A percentile compares a stretch with the other conserved stretches of the same genome.
These are phyloP conservation scores for Thunnus thynnus DNA, from an alignment of 2,113 vertebrate genomes.

Conservation along the genomic window DNA sequence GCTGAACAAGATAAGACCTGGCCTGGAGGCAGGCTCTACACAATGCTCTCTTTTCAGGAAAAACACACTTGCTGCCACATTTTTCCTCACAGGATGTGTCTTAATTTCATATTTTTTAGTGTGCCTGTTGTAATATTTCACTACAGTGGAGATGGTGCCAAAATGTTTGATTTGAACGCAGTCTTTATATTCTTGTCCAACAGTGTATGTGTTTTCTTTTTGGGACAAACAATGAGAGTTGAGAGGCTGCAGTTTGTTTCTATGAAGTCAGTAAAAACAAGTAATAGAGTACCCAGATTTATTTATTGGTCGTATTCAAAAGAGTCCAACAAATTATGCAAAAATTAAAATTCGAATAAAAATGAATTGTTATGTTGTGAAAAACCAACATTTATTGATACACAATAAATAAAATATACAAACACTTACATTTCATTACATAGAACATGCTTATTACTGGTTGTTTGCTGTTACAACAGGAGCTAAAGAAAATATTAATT, in stretches of 20 bases:
- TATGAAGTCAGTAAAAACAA: constrained; percentile 21
- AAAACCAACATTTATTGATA: too few relatives aligned
- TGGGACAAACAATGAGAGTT: neutral
- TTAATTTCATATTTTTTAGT: constrained; percentile 57
- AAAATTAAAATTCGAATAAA: neutral
- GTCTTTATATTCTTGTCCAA: neutral
- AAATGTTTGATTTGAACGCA: constrained; percentile 26
- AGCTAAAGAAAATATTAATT: neutral
- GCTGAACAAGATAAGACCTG: constrained; percentile 81
- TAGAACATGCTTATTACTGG: constrained; percentile 17
- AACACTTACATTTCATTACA: constrained; percentile 25
- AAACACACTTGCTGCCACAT: constrained; percentile 76
- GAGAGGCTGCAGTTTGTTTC: neutral
- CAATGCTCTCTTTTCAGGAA: constrained; percentile 70
- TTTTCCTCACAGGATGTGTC: constrained; percentile 80
- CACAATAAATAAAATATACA: constrained; percentile 2
- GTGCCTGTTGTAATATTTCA: constrained; percentile 70
- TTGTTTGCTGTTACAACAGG: constrained; percentile 11
- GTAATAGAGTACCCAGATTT: neutral
- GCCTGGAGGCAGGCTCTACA: constrained; percentile 56
- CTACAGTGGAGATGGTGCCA: constrained; percentile 27
- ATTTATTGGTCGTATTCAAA: constrained; percentile 31
- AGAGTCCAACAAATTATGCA: neutral
- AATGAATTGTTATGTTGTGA: neutral
- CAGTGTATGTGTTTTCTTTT: neutral